Base-by-base conservation (phyloP, 2,797 vertebrate genomes). In the Sardinella longiceps region DNA sequence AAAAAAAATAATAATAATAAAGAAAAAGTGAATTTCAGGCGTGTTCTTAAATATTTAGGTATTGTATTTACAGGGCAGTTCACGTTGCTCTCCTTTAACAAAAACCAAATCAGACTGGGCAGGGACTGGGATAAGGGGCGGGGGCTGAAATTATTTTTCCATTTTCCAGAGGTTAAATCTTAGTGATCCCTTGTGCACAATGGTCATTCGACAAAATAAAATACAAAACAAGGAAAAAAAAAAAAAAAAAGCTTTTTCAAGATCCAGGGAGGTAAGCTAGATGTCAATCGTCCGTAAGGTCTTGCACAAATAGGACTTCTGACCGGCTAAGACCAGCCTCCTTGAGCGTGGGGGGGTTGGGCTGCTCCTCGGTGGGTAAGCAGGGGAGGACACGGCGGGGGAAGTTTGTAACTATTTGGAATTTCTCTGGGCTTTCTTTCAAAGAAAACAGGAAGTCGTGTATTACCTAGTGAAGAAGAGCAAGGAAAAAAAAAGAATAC, bases 221-320 rank as follows among this genome's bases (percentile, higher is more conserved):
- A 89, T 85, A 95, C 94, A 94, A 93, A 93, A 92, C 81, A 80
- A 86, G 89, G 87, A 90, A 81, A 86, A 89, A 30, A 81, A 81
- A 81, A 86, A 90, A 87, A 90, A 90, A 91, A 91, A 88, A 83
- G 83, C 45, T 87, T 91, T 89, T 77, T 77, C 70, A 77, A 90
- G 82, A 84, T 80, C 85, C 88, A 92, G 94, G 93, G 89, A 91
- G 91, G 91, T 90, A 84, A 89, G 92, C 91, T 90, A 89, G 92
- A 91, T 93, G 93, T 99, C 97, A 99, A 96, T 99, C 98, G 89
- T 99, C 98, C 93, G 98, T 98, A 87, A 99, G 97, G 95, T 99
- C 98, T 96, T 99, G 98, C 94, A 99, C 98, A 96, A 99, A 99
- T 88, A 99, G 97, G 92, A 99, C 97, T 96, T 99, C 97, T 86